A percentile compares a stretch with the other conserved stretches of the same genome.
These are phyloP conservation scores for Cheirogaleus medius DNA, from an alignment of 2,113 vertebrate species.

Conservation along the genomic window DNA sequence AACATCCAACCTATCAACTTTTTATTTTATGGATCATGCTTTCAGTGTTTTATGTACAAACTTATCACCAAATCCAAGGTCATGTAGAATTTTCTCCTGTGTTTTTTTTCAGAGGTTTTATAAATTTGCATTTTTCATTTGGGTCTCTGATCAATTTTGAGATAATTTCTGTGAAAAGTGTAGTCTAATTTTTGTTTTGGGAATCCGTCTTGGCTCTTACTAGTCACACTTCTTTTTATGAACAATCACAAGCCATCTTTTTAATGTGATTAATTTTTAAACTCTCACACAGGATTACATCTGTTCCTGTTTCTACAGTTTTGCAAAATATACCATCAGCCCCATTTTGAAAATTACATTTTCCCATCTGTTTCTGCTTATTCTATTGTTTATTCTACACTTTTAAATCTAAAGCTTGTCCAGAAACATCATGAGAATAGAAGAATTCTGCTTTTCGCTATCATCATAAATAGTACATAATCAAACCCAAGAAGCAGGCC, in stretches of 20 bases:
- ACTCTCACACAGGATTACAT: not conserved
- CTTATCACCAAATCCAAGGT: not conserved
- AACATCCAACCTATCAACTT: not conserved
- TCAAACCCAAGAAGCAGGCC: not conserved
- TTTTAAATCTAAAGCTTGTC: conserved; percentile 15
- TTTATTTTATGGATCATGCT: not conserved
- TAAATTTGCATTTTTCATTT: conserved; percentile 5
- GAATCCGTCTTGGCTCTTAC: not conserved
- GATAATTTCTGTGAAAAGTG: conserved; percentile 1
- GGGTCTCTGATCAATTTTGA: not conserved
- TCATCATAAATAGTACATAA: not conserved
- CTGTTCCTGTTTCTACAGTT: not conserved
- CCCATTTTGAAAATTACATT: conserved; percentile 33
- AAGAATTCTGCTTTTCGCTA: not conserved
- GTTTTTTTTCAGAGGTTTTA: not conserved
- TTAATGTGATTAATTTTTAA: conserved; percentile 38
- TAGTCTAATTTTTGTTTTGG: conserved; percentile 8
- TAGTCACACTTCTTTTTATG: not conserved
- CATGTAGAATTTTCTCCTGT: not conserved
- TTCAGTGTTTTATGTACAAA: conserved; percentile 51
- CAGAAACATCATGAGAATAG: not conserved
- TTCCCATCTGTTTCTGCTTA: not conserved
- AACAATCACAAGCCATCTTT: not conserved
- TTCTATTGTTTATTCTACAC: not conserved
- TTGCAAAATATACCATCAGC: not conserved